Base-by-base conservation (phyloP, 1,140 invertebrate genomes). In the Cepaea nemoralis region DNA sequence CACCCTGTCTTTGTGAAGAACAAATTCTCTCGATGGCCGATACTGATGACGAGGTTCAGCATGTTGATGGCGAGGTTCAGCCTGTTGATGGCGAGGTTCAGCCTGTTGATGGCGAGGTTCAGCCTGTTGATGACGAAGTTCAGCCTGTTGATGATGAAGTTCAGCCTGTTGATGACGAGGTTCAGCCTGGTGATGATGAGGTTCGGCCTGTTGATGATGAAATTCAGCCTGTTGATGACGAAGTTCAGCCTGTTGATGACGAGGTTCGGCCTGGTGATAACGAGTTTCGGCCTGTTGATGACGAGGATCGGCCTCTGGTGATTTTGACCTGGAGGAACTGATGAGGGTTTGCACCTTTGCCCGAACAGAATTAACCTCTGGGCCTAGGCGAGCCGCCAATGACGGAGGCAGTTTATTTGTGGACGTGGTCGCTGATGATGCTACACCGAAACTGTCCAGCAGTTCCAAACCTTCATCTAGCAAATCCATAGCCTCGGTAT, bases 381-480 rank as follows among this genome's bases (percentile, higher is more conserved):
- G 78, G 2, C 78, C 78, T 27, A 80, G 45, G 22, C 78, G 14
- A n/a, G 78, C 78, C 22, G 78, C 78, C 22, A 80, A 67, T 19
- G 78, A 80, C 37, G 78, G 78, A 22, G 55, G 71, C 33, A 80
- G 37, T 35, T 80, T 80, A 39, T 35, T 78, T 27, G 39, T 40
- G n/a, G n/a, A n/a, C 8, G 70, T 8, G 31, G 22, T 37, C 0
- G 31, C 33, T 63, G 75, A 77, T 33, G 69, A 24, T 14, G 42
- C 31, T 27, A 80, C 31, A 16, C 69, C 69, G 0, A 80, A 45
- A 33, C 69, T 80, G 48, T 80, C 78, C 24, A 80, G 33, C 31
- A 80, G 35, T 33, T 80, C 78, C 33, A 80, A 45, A 16, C 78
- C 78, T 73, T 80, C 78, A 73, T 80, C 78, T 35, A 80, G 45